A percentile compares a stretch with the other conserved stretches of the same genome.
These are phyloP conservation scores for Nomia melanderi DNA, from an alignment of 1,140 invertebrate genomes.

Conservation along the genomic window DNA sequence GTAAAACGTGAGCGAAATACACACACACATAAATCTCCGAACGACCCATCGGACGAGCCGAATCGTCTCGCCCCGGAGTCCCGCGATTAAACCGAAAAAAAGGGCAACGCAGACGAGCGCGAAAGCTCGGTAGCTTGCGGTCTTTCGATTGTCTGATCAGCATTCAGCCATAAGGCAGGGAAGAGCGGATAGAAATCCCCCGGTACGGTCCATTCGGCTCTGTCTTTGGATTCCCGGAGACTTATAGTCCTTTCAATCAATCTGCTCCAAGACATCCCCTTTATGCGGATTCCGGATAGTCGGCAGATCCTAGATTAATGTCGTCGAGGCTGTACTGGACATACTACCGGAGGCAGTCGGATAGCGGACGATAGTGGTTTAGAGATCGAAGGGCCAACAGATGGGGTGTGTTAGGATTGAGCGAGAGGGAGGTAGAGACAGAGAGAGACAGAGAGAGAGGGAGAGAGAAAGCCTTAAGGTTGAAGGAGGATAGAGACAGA, in stretches of 20 bases:
- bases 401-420: not conserved
- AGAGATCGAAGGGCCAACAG: constrained; percentile 12
- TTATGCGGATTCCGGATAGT: constrained; percentile 48
- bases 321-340: constrained; percentile 43
- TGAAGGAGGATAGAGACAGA: no score
- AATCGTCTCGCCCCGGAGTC: no score
- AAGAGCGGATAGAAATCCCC: constrained; percentile 7
- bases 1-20: not conserved
- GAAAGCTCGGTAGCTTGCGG: not conserved
- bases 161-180: constrained; percentile 12
- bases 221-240: constrained; percentile 17
- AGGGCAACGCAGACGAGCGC: no score
- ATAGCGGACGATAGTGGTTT: constrained; percentile 17
- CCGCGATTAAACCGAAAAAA: constrained; percentile 9
- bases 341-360: constrained; percentile 32
- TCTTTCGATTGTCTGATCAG: constrained; percentile 3
- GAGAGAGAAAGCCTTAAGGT: not conserved
- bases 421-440: not conserved
- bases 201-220: not conserved
- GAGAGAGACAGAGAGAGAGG: not conserved
- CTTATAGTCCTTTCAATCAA: constrained; percentile 47
- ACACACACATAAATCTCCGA: not conserved
- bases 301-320: constrained; percentile 51
- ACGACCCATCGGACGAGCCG: not conserved
- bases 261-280: constrained; percentile 38